Base-by-base conservation (phyloP, 2,113 vertebrate genomes). In the Erinaceus europaeus region DNA sequence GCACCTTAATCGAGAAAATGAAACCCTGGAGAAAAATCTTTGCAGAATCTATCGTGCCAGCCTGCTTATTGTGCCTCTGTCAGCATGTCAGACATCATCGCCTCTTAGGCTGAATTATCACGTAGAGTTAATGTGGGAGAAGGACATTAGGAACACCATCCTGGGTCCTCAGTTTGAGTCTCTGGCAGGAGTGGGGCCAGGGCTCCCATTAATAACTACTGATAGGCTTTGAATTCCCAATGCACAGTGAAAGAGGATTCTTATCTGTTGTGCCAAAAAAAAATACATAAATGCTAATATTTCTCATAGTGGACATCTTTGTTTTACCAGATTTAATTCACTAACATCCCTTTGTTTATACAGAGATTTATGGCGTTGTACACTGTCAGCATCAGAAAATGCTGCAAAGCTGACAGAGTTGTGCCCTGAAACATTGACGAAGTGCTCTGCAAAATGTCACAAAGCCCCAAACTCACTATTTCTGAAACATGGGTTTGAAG, bases 211-310 rank as follows among this genome's bases (percentile, higher is more conserved):
- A 82, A 73, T 65, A 95, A 68, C 69, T 82, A 34, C 29, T 1
- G 17, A 38, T 86, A 29, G 42, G 38, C 61, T 90, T 88, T 78
- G 71, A 85, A 78, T 90, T 95, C 84, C 88, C 65, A 83, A 32
- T 9, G 21, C 29, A 67, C 53, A 27, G 9, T 87, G 84, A 91
- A 89, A 95, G 90, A 83, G 72, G 88, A 92, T 94, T 94, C 95
- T 48, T 86, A 80, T 94, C 91, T 94, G 89, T 72, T 96, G 78
- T 93, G 82, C 84, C 79, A 15, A 82, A 92, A 15, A 82, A 92
- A 48, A 27, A 89, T 86, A 44, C 73, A 93, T 68, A 52, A 75
- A 29, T 29, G 42, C 34, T 94, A 68, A 55, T 91, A 64, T 88
- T 95, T 90, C 68, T 91, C 74, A 48, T 5, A 48, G 73, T 62